Conservation (phyloP, 23 tunicate species). For the Ciona savignyi region DNA sequence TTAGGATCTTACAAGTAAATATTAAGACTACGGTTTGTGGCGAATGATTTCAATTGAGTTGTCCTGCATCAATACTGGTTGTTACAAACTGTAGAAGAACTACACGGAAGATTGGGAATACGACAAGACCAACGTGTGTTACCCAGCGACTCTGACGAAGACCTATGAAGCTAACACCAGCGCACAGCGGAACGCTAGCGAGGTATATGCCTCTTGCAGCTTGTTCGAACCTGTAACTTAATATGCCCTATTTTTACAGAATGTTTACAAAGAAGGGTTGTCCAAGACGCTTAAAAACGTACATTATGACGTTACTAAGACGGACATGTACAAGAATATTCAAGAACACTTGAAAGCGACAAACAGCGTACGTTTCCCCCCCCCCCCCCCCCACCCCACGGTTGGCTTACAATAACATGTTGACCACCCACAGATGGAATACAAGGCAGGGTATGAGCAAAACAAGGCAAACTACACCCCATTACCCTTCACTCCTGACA, state of each 20-base stretch:
- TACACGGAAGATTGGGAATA: slow-evolving; percentile 94
- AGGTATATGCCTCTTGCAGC: slow-evolving; percentile 24
- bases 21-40: too few species aligned
- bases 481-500: slow-evolving; percentile 24
- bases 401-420: neutral
- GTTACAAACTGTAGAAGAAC: slow-evolving; percentile 54
- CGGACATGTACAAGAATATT: slow-evolving; percentile 46
- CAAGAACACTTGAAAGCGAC: slow-evolving; percentile 37
- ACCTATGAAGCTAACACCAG: slow-evolving; percentile 52
- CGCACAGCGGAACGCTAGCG: slow-evolving; percentile 64
- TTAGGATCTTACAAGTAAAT: too few species aligned
- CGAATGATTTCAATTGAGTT: too few species aligned
- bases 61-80: too few species aligned
- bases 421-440: slow-evolving; percentile 29
- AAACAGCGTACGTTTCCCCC: slow-evolving; percentile 77
- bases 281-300: slow-evolving; percentile 19
- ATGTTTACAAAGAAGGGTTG: slow-evolving; percentile 31
- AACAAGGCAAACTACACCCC: slow-evolving; percentile 52
- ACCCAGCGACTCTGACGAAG: slow-evolving; percentile 89
- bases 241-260: slow-evolving; percentile 35
- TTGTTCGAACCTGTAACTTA: too few species aligned
- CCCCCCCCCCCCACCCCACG: too few species aligned
- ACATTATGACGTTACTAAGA: slow-evolving; percentile 54
- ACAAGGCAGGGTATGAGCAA: slow-evolving; percentile 44
- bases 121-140: slow-evolving; percentile 72